phyloP scores from a whole-genome alignment of 2,113 vertebrate species.

The Holacanthus passer region DNA sequence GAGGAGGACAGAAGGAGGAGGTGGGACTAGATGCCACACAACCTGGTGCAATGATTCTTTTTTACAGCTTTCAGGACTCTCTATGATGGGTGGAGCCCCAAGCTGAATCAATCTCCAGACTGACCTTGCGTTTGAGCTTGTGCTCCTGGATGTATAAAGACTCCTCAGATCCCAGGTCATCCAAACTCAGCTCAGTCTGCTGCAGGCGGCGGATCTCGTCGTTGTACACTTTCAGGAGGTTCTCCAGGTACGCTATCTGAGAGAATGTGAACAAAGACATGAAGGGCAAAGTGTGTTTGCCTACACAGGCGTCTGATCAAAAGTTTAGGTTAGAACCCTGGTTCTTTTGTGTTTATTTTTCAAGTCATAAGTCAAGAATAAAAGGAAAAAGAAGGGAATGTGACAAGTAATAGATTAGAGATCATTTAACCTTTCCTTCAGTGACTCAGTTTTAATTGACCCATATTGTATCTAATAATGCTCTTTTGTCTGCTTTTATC shows the following conservation, averaged over 20 bases:
- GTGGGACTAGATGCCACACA: neutral
- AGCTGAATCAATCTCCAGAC: neutral
- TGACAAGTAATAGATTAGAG: neutral
- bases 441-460: too few relatives aligned
- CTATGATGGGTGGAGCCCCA: neutral
- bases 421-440: too few relatives aligned
- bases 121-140: conserved; percentile 89
- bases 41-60: accelerated
- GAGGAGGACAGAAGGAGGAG: neutral
- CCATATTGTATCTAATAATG: too few relatives aligned
- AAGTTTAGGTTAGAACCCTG: neutral
- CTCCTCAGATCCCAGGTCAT: conserved; percentile 87
- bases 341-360: neutral
- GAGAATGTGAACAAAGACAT: neutral
- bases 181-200: conserved; percentile 87
- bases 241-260: conserved; percentile 91
- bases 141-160: conserved; percentile 92
- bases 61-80: neutral
- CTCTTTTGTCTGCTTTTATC: too few relatives aligned
- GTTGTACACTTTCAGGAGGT: conserved; percentile 88
- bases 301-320: neutral
- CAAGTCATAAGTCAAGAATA: neutral
- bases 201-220: conserved; percentile 90
- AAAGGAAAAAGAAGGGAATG: neutral
- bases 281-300: neutral